Evolutionary conservation across 2,888 invertebrate species (phyloP).

Genomic region (Ormia ochracea): DNA sequence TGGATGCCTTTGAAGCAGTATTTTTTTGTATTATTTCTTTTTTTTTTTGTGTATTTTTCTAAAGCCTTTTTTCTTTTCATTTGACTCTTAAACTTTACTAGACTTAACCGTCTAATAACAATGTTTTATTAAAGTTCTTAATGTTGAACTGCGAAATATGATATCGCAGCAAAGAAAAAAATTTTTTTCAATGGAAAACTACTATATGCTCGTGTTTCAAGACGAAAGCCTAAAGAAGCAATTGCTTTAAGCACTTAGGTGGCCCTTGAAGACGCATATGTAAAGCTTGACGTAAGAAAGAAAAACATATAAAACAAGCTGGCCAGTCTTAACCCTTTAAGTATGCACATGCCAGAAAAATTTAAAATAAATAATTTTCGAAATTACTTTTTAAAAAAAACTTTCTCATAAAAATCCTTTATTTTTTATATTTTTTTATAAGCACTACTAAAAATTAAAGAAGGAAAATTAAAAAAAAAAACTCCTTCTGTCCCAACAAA

Average conservation of each 20-base stretch:
- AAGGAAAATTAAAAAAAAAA: too few species aligned
- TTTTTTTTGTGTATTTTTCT: neutral
- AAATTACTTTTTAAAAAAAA: neutral
- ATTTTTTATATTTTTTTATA: too few species aligned
- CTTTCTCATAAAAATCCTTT: neutral
- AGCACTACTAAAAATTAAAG: too few species aligned
- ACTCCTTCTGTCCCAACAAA: too few species aligned
- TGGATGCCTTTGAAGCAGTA: too few species aligned
- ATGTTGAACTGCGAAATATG: slow-evolving; percentile 21
- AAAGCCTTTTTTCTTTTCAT: neutral
- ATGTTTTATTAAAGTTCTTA: neutral
- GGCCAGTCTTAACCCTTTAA: neutral
- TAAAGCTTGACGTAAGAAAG: neutral
- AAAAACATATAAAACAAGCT: neutral
- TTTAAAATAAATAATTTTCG: neutral
- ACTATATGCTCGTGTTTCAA: neutral
- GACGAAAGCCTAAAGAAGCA: neutral
- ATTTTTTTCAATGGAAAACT: slow-evolving; percentile 12
- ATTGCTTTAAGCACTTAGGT: neutral
- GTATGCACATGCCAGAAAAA: neutral
- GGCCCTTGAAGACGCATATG: neutral
- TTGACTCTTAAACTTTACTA: slow-evolving; percentile 9
- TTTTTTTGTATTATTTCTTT: too few species aligned
- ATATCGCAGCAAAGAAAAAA: slow-evolving; percentile 8
- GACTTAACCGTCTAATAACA: neutral